Conservation (phyloP, 2,113 vertebrate species). For the Desmodus rotundus region DNA sequence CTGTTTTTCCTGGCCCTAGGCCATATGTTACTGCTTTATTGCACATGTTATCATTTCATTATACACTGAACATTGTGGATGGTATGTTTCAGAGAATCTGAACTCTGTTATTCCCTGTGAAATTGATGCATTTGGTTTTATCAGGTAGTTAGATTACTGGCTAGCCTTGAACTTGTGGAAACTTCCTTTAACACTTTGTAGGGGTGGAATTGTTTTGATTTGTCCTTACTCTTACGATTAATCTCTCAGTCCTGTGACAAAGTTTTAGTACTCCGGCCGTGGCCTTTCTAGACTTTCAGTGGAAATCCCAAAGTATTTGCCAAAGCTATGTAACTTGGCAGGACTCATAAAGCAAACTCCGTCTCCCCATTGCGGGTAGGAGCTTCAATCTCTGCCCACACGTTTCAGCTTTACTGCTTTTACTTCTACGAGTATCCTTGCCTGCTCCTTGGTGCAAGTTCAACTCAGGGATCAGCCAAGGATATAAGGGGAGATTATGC, state of each 20-base stretch:
- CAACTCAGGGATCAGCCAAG: not conserved
- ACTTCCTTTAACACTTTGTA: not conserved
- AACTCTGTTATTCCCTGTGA: not conserved
- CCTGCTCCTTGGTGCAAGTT: not conserved
- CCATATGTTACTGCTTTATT: not conserved
- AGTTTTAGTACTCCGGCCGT: not conserved
- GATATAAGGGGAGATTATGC: not conserved
- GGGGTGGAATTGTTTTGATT: not conserved
- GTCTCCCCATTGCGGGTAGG: not conserved
- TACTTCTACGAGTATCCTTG: not conserved
- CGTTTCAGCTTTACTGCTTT: not conserved
- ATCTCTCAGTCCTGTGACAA: not conserved
- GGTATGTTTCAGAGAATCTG: not conserved
- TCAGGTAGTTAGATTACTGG: not conserved
- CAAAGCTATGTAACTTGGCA: not conserved
- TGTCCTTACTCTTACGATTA: not conserved
- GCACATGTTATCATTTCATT: not conserved
- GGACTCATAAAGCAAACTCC: not conserved
- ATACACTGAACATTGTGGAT: not conserved
- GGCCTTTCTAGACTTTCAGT: not conserved
- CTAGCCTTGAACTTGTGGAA: not conserved
- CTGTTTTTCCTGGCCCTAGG: not conserved
- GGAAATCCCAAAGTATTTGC: not conserved
- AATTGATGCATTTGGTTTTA: slow-evolving; percentile 19
- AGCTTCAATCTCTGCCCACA: not conserved